Evolutionary conservation across 1,140 invertebrate species (phyloP).

Genomic region (Drosophila orosa): DNA sequence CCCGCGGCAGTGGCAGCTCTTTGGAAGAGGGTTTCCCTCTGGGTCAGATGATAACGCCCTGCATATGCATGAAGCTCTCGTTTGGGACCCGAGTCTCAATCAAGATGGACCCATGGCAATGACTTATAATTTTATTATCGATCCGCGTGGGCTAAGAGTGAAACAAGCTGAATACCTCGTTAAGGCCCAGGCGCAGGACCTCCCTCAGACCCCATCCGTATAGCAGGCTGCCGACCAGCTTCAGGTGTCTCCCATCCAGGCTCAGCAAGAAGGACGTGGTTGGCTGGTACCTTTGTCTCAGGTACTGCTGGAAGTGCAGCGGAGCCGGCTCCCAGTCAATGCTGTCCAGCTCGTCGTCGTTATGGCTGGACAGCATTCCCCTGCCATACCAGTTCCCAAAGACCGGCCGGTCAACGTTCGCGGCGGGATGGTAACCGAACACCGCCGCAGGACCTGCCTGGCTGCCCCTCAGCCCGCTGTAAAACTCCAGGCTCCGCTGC

Average conservation of each 20-base stretch:
- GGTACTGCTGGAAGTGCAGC: constrained; percentile 34
- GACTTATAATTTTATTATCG: constrained; percentile 26
- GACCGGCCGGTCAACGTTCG: neutral
- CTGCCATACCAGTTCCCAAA: constrained; percentile 7
- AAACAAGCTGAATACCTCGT: constrained; percentile 16
- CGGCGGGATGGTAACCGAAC: constrained; percentile 11
- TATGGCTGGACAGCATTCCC: neutral
- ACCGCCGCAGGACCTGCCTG: constrained; percentile 1
- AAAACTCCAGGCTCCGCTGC: constrained; percentile 26
- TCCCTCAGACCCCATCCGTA: constrained; percentile 1
- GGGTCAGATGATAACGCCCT: constrained; percentile 16
- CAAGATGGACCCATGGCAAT: constrained; percentile 4
- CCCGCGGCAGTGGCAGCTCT: constrained; percentile 13
- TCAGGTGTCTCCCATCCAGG: constrained; percentile 3
- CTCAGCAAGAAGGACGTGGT: neutral
- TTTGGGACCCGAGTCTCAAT: neutral
- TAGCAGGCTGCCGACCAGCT: neutral
- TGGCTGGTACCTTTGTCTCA: neutral
- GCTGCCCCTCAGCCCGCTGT: constrained; percentile 7
- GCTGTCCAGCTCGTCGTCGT: neutral
- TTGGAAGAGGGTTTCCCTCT: constrained; percentile 1
- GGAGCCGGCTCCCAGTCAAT: constrained; percentile 28
- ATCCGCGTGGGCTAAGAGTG: constrained; percentile 1
- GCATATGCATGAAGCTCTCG: constrained; percentile 32
- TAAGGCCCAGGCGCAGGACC: constrained; percentile 9